Conservation (phyloP, 2,888 invertebrate species). For the Hololepta plana region DNA sequence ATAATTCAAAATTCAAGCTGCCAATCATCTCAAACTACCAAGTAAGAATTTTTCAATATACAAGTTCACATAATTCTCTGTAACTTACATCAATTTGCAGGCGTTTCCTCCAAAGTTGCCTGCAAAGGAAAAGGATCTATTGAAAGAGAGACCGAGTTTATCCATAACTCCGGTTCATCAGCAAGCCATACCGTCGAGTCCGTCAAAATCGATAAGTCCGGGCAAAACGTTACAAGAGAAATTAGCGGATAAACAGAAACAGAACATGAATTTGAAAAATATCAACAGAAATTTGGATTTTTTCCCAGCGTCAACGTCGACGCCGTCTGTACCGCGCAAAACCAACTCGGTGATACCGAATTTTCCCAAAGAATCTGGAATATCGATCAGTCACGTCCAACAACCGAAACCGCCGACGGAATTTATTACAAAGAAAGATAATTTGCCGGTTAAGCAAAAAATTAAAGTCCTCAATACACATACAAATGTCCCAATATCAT, state of each 20-base stretch:
- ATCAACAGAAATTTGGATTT: slow-evolving; percentile 11
- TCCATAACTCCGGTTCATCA: slow-evolving; percentile 27
- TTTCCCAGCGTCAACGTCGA: slow-evolving; percentile 4
- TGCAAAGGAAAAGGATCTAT: too few relatives aligned
- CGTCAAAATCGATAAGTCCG: slow-evolving; percentile 24
- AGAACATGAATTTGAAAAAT: slow-evolving; percentile 13
- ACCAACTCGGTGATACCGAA: slow-evolving; percentile 15
- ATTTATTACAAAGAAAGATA: slow-evolving; percentile 4
- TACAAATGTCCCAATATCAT: slow-evolving; percentile 13
- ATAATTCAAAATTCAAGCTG: too few relatives aligned
- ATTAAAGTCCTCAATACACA: too few relatives aligned
- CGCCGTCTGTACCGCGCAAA: slow-evolving; percentile 11
- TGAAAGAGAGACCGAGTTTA: slow-evolving; percentile 30
- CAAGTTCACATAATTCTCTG: too few relatives aligned
- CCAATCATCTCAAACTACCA: too few relatives aligned
- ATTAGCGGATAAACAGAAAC: slow-evolving; percentile 44
- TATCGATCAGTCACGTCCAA: slow-evolving; percentile 23
- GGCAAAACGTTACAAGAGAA: slow-evolving; percentile 51
- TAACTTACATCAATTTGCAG: too few relatives aligned
- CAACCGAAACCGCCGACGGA: slow-evolving; percentile 4
- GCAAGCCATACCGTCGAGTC: slow-evolving; percentile 5
- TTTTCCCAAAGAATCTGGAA: slow-evolving; percentile 21
- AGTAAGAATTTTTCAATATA: too few relatives aligned
- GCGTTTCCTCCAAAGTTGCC: too few relatives aligned
- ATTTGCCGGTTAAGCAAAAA: too few relatives aligned